A percentile compares a stretch with the other conserved stretches of the same genome.
phyloP scores from a whole-genome alignment of 2,113 vertebrate species.

The Solenodon paradoxus region DNA sequence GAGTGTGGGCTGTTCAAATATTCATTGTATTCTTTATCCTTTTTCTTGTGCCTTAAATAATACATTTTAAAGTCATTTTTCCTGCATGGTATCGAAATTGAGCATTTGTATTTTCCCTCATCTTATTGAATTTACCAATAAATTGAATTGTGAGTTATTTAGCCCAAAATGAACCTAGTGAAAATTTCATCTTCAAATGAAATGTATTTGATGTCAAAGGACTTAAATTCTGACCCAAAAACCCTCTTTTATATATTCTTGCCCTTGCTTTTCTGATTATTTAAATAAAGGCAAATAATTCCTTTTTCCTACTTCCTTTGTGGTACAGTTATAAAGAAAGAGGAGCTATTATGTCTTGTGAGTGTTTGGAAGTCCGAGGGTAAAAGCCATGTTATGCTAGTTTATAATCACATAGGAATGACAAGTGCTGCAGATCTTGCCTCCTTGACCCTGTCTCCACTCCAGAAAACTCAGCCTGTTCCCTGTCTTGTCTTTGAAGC shows the following conservation, averaged over 20 bases:
- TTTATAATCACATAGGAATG: neutral
- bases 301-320: neutral
- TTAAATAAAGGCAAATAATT: neutral
- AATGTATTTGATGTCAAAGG: neutral
- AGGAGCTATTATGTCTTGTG: neutral
- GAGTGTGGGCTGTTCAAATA: neutral
- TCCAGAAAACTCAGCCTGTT: neutral
- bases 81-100: neutral
- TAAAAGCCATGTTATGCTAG: neutral
- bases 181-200: neutral
- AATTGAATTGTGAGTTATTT: slow-evolving; percentile 23
- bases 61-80: neutral
- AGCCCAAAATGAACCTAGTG: neutral
- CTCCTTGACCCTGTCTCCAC: no score
- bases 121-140: neutral
- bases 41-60: neutral
- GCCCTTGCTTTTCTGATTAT: neutral
- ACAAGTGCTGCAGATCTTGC: neutral
- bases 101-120: neutral
- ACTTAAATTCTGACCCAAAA: slow-evolving; percentile 2
- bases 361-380: neutral
- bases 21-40: neutral
- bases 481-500: neutral
- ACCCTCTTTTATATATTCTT: neutral
- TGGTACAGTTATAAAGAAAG: neutral